Conservation (phyloP, 92 coral and sea anemone species). For the Porites lobata region DNA sequence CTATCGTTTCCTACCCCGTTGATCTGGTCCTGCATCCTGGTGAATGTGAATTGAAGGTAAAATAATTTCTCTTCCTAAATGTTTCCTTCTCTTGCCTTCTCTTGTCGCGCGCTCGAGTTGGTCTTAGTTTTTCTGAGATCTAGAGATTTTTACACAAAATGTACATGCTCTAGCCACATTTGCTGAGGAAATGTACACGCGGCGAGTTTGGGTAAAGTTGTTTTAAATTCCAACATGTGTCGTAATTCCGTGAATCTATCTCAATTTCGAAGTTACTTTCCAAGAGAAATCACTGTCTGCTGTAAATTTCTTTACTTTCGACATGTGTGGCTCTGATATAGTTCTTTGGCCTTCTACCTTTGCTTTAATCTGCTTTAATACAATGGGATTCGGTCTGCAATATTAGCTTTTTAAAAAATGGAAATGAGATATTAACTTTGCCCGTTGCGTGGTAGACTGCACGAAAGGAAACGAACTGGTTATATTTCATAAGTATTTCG, state of each 20-base stretch:
- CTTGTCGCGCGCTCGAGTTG: neutral
- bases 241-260: neutral
- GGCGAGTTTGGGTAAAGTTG: neutral
- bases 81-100: neutral
- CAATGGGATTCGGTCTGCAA: neutral
- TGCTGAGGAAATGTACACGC: constrained; percentile 6
- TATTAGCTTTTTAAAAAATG: neutral
- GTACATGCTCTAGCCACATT: neutral
- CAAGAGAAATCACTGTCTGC: neutral
- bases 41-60: constrained; percentile 12
- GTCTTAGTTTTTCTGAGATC: neutral
- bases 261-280: neutral
- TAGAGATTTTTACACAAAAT: neutral
- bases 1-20: too few relatives aligned
- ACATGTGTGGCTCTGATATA: constrained; percentile 1
- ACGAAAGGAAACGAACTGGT: neutral
- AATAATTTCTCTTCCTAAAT: neutral
- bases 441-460: constrained; percentile 7
- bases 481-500: neutral
- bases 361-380: neutral
- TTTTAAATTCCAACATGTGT: neutral
- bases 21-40: neutral
- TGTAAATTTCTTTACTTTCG: neutral
- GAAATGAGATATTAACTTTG: constrained; percentile 21
- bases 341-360: neutral